These are phyloP conservation scores for Araneus ventricosus DNA, from an alignment of 1,140 invertebrate species.

Conservation along the genomic window DNA sequence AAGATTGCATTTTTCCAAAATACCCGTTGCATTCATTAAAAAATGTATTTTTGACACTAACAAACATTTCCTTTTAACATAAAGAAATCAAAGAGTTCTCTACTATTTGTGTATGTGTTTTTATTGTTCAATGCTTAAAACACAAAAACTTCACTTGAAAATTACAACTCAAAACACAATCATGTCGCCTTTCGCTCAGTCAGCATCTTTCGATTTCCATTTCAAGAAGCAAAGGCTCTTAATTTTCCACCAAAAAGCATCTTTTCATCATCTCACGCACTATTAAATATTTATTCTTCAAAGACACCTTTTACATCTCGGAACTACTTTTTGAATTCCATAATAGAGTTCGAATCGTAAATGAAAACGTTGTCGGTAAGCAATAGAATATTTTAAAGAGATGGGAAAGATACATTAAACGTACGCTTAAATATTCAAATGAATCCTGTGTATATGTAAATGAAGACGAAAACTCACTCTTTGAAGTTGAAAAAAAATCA, in stretches of 20 bases:
- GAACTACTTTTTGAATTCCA: background rate
- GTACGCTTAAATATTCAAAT: slow-evolving; percentile 70
- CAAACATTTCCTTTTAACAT: too few species aligned
- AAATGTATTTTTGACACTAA: too few species aligned
- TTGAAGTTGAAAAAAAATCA: slow-evolving; percentile 51
- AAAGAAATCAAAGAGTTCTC: too few species aligned
- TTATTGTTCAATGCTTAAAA: background rate
- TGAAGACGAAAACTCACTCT: slow-evolving; percentile 30
- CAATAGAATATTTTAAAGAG: slow-evolving; percentile 45
- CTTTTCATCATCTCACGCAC: background rate
- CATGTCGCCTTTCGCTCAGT: background rate
- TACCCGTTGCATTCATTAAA: too few species aligned
- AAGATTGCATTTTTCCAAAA: too few species aligned
- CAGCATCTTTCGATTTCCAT: background rate
- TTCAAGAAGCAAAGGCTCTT: background rate
- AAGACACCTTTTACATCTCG: background rate
- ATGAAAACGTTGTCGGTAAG: slow-evolving; percentile 30
- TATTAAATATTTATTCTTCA: slow-evolving; percentile 57
- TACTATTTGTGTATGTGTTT: background rate
- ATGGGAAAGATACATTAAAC: slow-evolving; percentile 46
- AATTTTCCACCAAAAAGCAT: background rate
- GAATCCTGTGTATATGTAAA: slow-evolving; percentile 54
- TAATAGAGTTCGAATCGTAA: slow-evolving; percentile 46
- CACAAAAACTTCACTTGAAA: background rate
- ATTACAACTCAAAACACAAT: background rate